Conservation (phyloP, 2,888 invertebrate genomes). For the Macrosiphum euphorbiae region DNA sequence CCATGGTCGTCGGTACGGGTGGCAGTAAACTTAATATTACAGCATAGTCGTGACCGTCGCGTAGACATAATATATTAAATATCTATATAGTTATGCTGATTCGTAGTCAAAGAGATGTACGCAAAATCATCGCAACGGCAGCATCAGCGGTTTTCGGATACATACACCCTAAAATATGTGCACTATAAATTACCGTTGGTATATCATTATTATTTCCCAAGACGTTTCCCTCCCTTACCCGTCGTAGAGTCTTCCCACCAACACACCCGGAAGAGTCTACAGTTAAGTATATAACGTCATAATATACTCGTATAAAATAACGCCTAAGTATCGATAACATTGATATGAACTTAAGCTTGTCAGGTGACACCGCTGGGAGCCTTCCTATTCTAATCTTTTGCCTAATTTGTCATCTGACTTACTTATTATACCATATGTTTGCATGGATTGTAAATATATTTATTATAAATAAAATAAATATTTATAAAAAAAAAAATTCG, state of each 20-base stretch:
- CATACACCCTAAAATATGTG: neutral
- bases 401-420: too few species aligned
- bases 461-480: too few species aligned
- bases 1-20: neutral
- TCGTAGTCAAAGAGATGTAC: neutral
- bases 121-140: neutral
- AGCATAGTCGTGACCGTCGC: neutral
- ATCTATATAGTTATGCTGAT: neutral
- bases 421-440: too few species aligned
- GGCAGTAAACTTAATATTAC: neutral
- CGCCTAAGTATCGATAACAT: neutral
- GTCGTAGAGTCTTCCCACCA: neutral
- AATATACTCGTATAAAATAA: neutral
- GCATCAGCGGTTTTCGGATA: constrained; percentile 12
- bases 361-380: too few species aligned
- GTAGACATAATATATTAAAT: neutral
- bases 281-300: neutral
- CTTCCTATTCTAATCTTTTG: too few species aligned
- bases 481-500: too few species aligned
- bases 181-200: constrained; percentile 23
- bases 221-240: constrained; percentile 30
- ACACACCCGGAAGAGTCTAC: neutral
- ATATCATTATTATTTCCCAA: constrained; percentile 30
- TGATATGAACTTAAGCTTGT: too few species aligned
- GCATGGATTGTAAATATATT: too few species aligned